These are phyloP conservation scores for Phenganax marumi DNA, from an alignment of 92 coral and sea anemone genomes.

Conservation along the genomic window DNA sequence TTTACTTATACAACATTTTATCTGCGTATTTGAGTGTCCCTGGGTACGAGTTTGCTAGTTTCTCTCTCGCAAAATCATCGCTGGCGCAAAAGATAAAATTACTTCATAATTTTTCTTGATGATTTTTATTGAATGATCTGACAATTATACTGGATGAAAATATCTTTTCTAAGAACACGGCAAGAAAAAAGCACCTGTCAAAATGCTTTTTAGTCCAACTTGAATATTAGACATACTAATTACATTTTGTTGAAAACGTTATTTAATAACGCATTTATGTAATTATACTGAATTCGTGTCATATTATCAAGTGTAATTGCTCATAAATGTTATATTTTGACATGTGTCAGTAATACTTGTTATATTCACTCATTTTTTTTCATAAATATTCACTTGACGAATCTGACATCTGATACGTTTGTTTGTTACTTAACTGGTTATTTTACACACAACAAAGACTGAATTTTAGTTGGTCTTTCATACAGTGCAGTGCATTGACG, in stretches of 20 bases:
- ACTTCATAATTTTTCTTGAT: background rate
- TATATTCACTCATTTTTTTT: background rate
- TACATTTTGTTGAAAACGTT: too few species aligned
- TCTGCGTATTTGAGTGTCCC: background rate
- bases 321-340: background rate
- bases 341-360: background rate
- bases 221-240: too few species aligned
- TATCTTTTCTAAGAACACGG: too few species aligned
- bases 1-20: background rate
- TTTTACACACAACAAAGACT: background rate
- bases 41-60: conserved; percentile 4
- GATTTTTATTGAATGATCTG: background rate
- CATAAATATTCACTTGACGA: background rate
- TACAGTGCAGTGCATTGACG: background rate
- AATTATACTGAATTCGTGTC: too few species aligned
- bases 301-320: background rate
- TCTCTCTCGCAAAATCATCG: background rate
- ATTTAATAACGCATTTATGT: too few species aligned
- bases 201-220: too few species aligned
- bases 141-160: too few species aligned
- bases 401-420: background rate
- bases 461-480: background rate
- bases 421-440: background rate
- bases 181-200: too few species aligned
- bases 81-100: background rate